Evolutionary conservation across 2,888 invertebrate genomes (phyloP).

Genomic region (Drosophila neonasuta): DNA sequence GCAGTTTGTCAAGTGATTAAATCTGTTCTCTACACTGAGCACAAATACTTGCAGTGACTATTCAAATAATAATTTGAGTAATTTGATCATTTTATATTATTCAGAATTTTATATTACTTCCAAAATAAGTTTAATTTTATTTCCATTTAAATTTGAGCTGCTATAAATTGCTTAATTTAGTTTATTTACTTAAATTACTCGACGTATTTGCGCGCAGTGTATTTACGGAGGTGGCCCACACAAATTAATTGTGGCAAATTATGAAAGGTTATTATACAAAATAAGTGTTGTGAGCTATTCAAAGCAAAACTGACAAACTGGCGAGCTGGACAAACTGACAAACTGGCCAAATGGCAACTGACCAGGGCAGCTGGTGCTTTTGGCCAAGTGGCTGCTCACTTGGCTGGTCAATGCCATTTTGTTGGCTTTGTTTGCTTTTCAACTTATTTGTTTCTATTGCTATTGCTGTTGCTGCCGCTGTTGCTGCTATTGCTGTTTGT

Average conservation of each 20-base stretch:
- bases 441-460: constrained; percentile 16
- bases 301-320: constrained; percentile 31
- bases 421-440: constrained; percentile 40
- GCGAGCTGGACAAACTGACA: constrained; percentile 22
- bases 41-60: background rate
- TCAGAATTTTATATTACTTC: too few relatives aligned
- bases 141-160: background rate
- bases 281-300: constrained; percentile 20
- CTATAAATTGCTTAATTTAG: background rate
- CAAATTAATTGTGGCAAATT: constrained; percentile 59
- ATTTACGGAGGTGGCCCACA: constrained; percentile 8
- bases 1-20: constrained; percentile 64
- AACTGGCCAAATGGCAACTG: constrained; percentile 15
- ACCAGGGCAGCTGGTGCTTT: constrained; percentile 29
- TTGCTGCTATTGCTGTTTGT: constrained; percentile 14
- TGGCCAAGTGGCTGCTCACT: constrained; percentile 56
- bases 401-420: constrained; percentile 73
- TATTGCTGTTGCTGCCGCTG: constrained; percentile 13
- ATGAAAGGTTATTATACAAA: constrained; percentile 39
- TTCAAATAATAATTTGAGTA: background rate
- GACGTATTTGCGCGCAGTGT: constrained; percentile 13
- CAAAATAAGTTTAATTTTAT: background rate
- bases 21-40: constrained; percentile 40
- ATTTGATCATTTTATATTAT: too few relatives aligned
- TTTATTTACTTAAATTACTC: background rate